Conservation (phyloP, 2,888 invertebrate species). For the Copidosoma aretas region DNA sequence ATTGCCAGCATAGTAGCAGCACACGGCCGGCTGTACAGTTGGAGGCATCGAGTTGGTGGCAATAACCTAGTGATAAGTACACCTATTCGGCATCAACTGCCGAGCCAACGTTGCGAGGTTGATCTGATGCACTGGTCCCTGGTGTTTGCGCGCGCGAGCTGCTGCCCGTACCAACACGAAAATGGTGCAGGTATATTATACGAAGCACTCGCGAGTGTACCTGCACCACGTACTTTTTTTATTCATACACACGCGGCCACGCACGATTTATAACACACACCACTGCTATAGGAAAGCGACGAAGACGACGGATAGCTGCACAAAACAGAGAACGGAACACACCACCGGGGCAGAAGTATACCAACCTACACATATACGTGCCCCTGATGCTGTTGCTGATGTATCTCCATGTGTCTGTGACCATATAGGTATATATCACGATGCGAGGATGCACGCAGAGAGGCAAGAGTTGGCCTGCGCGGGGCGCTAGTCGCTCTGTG, state of each 20-base stretch:
- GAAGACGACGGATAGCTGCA: neutral
- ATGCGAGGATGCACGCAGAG: neutral
- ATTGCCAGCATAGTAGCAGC: no score
- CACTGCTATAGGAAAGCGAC: neutral
- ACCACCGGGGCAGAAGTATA: neutral
- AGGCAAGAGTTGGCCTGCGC: neutral
- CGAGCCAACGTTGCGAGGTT: no score
- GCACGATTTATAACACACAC: neutral
- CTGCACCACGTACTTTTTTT: neutral
- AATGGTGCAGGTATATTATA: neutral
- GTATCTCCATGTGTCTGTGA: no score
- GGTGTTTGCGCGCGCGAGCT: neutral
- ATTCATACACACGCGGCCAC: neutral
- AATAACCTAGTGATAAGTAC: no score
- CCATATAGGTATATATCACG: neutral
- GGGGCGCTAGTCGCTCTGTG: slow-evolving; percentile 62
- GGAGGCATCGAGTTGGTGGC: no score
- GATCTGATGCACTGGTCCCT: no score
- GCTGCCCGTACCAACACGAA: neutral
- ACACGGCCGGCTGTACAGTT: no score
- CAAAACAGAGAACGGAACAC: neutral
- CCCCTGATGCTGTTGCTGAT: no score
- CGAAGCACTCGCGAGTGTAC: neutral
- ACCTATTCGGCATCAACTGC: no score
- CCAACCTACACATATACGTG: no score